phyloP scores from a whole-genome alignment of 2,888 invertebrate genomes.

The Hypena proboscidalis region DNA sequence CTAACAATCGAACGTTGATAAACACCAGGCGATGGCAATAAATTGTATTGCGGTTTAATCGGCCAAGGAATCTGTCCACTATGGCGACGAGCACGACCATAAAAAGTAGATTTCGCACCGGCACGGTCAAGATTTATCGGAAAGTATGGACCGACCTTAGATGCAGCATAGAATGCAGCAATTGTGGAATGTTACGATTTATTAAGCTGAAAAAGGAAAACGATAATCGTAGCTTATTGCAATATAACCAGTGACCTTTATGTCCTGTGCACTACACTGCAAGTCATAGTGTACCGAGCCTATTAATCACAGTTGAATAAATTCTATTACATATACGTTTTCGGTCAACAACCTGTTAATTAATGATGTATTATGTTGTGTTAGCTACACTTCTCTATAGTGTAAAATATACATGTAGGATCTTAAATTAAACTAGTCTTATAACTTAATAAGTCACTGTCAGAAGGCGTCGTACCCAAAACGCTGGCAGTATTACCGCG shows the following conservation, averaged over 20 bases:
- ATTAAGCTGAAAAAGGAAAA: conserved; percentile 58
- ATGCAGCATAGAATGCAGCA: conserved; percentile 53
- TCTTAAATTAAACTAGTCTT: too few relatives aligned
- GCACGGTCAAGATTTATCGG: conserved; percentile 72
- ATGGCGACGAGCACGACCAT: conserved; percentile 58
- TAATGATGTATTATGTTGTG: conserved; percentile 25
- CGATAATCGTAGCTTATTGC: conserved; percentile 32
- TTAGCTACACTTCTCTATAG: too few relatives aligned
- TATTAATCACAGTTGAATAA: conserved; percentile 24
- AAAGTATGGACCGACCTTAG: conserved; percentile 60
- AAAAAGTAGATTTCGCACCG: conserved; percentile 74
- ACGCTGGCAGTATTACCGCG: too few relatives aligned
- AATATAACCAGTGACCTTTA: conserved; percentile 41
- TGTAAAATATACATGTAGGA: too few relatives aligned
- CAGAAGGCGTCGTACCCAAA: too few relatives aligned
- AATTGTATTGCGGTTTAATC: conserved; percentile 65
- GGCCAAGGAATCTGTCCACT: conserved; percentile 71
- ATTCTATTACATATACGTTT: conserved; percentile 18
- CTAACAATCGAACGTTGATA: conserved; percentile 58
- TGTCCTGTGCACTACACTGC: conserved; percentile 29
- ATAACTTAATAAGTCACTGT: too few relatives aligned
- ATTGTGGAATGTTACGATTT: conserved; percentile 62
- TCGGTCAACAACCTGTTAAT: conserved; percentile 34
- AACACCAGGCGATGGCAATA: conserved; percentile 60
- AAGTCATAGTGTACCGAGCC: conserved; percentile 28